Base-by-base conservation (phyloP, 1,140 invertebrate species). In the Brachionus angularis region DNA sequence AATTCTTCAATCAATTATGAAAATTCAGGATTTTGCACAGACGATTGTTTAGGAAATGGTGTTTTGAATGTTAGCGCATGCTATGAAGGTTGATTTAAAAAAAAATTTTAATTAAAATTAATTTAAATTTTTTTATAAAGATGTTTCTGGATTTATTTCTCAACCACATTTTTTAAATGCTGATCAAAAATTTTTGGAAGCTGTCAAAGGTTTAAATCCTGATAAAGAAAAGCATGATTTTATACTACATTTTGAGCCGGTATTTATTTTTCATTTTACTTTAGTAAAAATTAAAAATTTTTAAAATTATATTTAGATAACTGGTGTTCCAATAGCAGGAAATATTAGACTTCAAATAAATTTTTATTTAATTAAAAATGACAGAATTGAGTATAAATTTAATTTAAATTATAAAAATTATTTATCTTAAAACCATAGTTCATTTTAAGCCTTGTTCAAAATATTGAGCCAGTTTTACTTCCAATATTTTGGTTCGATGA, bases 401-500 rank as follows among this genome's bases (percentile, higher is more conserved):
- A 1, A 42, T 62, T 31, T n/a, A 25, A 0, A 42, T 16, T 10
- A 42, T 16, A 39, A 61, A 1, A 14, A 47, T 10, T 23, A n/a
- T 7, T 52, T 34, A n/a, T n/a, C n/a, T n/a, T 69, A 21, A 36
- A 33, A 14, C 3, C 46, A 27, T 31, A 49, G 16, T 18, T 39
- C 47, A 25, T 23, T 33, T 44, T 23, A 27, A 70, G 64, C 34
- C 5, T 70, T 1, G 44, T 70, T 7, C 49, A 70, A 70, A 50
- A 49, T 33, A 46, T 70, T 5, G 50, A 49, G 8, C 64, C 64
- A n/a, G 29, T 70, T 0, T 25, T 70, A 3, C 33, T 70, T 5
- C 64, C 64, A 2, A 14, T 70, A 23, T 29, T 70, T 18, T 70
- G 64, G 64, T 70, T 70, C 29, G 64, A 70, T 70, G 64, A 70